These are phyloP conservation scores for Cavia aperea DNA, from an alignment of 2,113 vertebrate species.

Conservation along the genomic window DNA sequence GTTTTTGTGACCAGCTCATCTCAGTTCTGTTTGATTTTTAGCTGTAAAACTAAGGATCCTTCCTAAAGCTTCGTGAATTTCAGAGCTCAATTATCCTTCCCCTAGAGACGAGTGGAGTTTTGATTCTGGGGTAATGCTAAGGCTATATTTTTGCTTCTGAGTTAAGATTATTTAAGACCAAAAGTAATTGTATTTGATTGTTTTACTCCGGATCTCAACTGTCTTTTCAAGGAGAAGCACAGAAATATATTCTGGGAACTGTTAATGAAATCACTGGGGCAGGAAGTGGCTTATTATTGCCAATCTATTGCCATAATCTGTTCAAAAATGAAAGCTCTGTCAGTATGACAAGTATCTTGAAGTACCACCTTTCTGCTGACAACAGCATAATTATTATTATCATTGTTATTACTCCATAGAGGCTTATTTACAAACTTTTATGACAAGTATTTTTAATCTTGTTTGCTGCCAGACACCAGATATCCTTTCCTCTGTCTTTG, in stretches of 20 bases:
- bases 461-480: slow-evolving; percentile 39
- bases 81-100: not conserved
- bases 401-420: slow-evolving; percentile 41
- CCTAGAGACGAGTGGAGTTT: not conserved
- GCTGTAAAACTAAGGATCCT: not conserved
- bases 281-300: not conserved
- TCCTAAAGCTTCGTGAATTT: not conserved
- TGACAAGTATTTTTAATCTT: slow-evolving; percentile 44
- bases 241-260: not conserved
- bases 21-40: not conserved
- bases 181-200: not conserved
- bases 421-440: slow-evolving; percentile 59
- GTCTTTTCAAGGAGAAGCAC: not conserved
- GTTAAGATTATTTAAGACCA: not conserved
- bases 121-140: not conserved
- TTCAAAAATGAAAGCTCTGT: slow-evolving; percentile 48
- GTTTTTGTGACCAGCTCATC: not conserved
- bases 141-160: not conserved
- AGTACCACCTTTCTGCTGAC: slow-evolving; percentile 22
- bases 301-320: slow-evolving; percentile 21
- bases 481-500: slow-evolving; percentile 29
- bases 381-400: slow-evolving; percentile 33
- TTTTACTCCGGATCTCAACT: not conserved
- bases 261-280: not conserved
- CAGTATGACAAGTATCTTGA: slow-evolving; percentile 44